These are phyloP conservation scores for Aquatica leii DNA, from an alignment of 2,888 invertebrate species.

Conservation along the genomic window DNA sequence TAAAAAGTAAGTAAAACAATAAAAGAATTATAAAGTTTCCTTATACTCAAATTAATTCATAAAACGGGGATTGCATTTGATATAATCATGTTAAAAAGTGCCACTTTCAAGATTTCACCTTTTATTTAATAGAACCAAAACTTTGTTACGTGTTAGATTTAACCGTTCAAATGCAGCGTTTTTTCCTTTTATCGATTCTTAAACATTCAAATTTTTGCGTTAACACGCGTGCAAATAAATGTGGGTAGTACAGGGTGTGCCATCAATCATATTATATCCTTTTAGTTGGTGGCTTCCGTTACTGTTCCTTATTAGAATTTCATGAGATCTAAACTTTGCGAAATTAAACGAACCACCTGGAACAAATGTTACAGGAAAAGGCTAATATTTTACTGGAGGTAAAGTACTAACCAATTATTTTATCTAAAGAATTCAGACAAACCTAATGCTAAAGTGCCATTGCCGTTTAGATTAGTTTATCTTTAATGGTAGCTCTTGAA, in stretches of 20 bases:
- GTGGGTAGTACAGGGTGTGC: background rate
- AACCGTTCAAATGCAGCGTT: slow-evolving; percentile 2
- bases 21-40: too few relatives aligned
- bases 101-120: background rate
- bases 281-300: slow-evolving; percentile 9
- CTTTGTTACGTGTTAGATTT: background rate
- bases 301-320: slow-evolving; percentile 14
- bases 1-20: too few relatives aligned
- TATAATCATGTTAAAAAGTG: background rate
- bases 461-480: too few relatives aligned
- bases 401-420: too few relatives aligned
- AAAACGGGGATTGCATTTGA: background rate
- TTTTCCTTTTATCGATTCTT: too few relatives aligned
- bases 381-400: background rate
- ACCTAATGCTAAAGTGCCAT: too few relatives aligned
- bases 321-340: slow-evolving; percentile 11
- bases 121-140: background rate
- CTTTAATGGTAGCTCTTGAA: too few relatives aligned
- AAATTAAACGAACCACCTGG: slow-evolving; percentile 14
- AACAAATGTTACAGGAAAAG: slow-evolving; percentile 12
- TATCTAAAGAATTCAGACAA: too few relatives aligned
- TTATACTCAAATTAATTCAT: too few relatives aligned
- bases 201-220: too few relatives aligned
- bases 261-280: slow-evolving; percentile 13
- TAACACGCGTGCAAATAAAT: too few relatives aligned